Conservation (phyloP, 2,797 vertebrate species). For the Gobionotothen gibberifrons region DNA sequence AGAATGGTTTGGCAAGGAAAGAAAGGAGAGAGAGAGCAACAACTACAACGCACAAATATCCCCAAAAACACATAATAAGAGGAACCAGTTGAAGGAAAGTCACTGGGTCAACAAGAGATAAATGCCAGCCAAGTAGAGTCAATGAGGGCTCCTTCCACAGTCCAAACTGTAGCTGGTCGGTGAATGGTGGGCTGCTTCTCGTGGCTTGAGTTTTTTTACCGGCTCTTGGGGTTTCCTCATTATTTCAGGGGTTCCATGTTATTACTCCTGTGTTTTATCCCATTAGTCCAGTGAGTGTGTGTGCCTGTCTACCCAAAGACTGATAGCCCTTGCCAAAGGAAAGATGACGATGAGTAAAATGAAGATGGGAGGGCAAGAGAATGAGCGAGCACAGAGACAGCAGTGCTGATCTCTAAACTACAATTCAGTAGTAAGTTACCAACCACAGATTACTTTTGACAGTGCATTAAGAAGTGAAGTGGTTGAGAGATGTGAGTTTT, state of each 20-base stretch:
- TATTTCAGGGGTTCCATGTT: constrained; percentile 42
- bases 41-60: constrained; percentile 60
- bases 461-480: constrained; percentile 37
- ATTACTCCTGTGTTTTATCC: constrained; percentile 50
- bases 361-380: constrained; percentile 53
- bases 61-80: constrained; percentile 58
- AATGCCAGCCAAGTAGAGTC: constrained; percentile 49
- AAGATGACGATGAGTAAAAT: constrained; percentile 62
- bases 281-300: no score
- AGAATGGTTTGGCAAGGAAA: constrained; percentile 48
- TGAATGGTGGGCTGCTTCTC: constrained; percentile 24
- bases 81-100: constrained; percentile 65
- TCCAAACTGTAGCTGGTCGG: constrained; percentile 36
- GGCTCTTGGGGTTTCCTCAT: constrained; percentile 39
- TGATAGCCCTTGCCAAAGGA: constrained; percentile 80
- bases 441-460: constrained; percentile 18
- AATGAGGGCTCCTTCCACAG: constrained; percentile 49
- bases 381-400: constrained; percentile 36
- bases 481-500: constrained; percentile 29
- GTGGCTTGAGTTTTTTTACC: constrained; percentile 11
- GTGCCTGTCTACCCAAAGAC: constrained; percentile 56
- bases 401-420: constrained; percentile 20
- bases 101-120: constrained; percentile 60
- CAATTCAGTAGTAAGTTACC: constrained; percentile 28
- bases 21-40: constrained; percentile 45